Evolutionary conservation across 2,797 vertebrate genomes (phyloP), one percentile per base, ranked within the genome.

Genomic region (Darevskia mixta): DNA sequence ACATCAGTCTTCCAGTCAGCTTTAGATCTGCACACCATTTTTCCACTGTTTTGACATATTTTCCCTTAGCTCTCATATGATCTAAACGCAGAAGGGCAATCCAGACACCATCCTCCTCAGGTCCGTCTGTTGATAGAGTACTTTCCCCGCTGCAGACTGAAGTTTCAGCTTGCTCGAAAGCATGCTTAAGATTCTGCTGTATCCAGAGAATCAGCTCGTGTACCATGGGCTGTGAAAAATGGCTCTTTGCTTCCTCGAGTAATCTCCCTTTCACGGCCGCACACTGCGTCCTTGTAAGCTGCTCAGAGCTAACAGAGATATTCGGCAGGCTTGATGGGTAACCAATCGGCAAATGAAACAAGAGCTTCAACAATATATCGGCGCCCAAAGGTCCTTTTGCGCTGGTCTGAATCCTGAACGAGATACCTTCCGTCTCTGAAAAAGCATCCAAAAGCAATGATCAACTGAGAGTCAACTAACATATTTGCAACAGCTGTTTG

Each of bases 1-100:
- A 97, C 90, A 98, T 97, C 94, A 98, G 92, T 95, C 95, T 97
- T 94, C 97, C 98, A 72, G 95, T 95, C 91, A 98, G 97, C 85
- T 95, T 96, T 92, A 98, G 95, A 89, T 97, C 93, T 58, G 95
- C 94, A 85, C 95, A 96, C 98, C 98, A 98, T 93, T 96, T 97
- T 96, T 97, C 95, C 95, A 98, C 93, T 29, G 96, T 96, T 91
- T 91, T 96, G 80, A 97, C 23, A 18, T 98, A 98, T 93, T 96
- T 98, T 72, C 90, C 94, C 91, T 93, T 97, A 2, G 97, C 97
- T 92, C 98, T 96, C 96, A 98, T 98, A 94, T 98, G 98, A 93
- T 98, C 98, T 93, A 98, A 94, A 93, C 92, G 96, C 93, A 98
- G 91, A 85, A 98, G 97, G 4, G 96, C 90, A 43, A 94, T 95